A percentile compares a stretch with the other conserved stretches of the same genome.
These are phyloP conservation scores for Urocitellus parryii DNA, from an alignment of 2,113 vertebrate genomes.

Conservation along the genomic window DNA sequence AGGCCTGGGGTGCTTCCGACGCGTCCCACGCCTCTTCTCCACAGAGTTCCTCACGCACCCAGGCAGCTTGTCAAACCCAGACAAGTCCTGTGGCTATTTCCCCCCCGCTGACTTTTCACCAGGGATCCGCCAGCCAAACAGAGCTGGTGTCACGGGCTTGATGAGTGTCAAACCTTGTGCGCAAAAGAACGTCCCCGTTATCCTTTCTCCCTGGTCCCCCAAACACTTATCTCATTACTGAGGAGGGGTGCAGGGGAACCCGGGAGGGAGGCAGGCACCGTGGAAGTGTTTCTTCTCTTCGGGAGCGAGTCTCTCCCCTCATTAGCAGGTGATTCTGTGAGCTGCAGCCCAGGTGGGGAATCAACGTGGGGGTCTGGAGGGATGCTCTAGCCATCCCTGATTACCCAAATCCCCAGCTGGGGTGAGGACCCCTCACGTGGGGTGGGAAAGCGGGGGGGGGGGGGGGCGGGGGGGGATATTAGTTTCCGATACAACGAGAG, in stretches of 20 bases:
- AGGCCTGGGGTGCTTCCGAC: not conserved
- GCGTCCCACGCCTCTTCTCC: not conserved
- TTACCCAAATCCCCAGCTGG: constrained; percentile 61
- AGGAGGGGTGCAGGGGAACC: not conserved
- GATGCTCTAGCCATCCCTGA: constrained; percentile 65
- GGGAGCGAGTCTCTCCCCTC: constrained; percentile 58
- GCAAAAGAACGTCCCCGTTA: constrained; percentile 60
- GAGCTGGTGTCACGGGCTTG: constrained; percentile 74
- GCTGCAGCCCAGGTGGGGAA: constrained; percentile 72
- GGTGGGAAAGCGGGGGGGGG: constrained; percentile 79
- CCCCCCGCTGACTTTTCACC: constrained; percentile 74
- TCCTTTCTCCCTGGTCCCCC: constrained; percentile 53
- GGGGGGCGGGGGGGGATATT: constrained; percentile 82
- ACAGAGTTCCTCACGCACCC: constrained; percentile 35
- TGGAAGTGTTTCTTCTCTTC: constrained; percentile 79
- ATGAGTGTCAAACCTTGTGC: constrained; percentile 79
- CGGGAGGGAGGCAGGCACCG: constrained; percentile 43
- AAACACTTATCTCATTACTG: constrained; percentile 80
- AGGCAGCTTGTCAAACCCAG: constrained; percentile 76
- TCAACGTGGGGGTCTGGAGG: constrained; percentile 55
- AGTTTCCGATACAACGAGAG: constrained; percentile 87
- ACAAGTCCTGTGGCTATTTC: constrained; percentile 79
- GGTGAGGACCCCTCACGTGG: constrained; percentile 71
- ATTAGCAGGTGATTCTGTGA: constrained; percentile 73
- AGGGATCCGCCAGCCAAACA: constrained; percentile 76